Evolutionary conservation across 2,888 invertebrate species (phyloP).

Genomic region (Tetrapedia diversipes): DNA sequence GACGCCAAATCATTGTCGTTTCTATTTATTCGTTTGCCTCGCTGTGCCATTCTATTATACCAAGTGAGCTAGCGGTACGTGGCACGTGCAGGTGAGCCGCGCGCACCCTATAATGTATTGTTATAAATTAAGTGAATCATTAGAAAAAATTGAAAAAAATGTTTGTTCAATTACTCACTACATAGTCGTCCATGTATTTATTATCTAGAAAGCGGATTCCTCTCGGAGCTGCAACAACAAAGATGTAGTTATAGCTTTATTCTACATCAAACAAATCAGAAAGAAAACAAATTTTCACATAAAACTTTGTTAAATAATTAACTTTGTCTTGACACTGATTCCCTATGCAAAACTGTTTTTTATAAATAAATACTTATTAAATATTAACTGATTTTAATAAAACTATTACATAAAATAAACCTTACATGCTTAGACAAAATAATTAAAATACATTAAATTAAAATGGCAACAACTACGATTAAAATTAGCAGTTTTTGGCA

Average conservation of each 20-base stretch:
- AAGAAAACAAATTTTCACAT: background rate
- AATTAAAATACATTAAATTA: background rate
- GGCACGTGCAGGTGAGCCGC: conserved; percentile 80
- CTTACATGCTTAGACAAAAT: conserved; percentile 21
- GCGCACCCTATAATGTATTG: conserved; percentile 76
- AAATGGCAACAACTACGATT: conserved; percentile 12
- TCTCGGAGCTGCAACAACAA: conserved; percentile 75
- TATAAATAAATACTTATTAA: background rate
- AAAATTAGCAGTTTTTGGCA: background rate
- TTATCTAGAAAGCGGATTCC: conserved; percentile 80
- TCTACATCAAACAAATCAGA: background rate
- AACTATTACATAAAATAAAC: conserved; percentile 24
- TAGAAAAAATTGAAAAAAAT: background rate
- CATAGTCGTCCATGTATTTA: conserved; percentile 84
- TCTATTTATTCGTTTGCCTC: conserved; percentile 90
- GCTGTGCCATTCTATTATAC: conserved; percentile 88
- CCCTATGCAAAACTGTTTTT: conserved; percentile 11
- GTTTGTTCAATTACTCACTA: conserved; percentile 83
- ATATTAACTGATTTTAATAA: conserved; percentile 5
- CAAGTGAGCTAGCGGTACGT: conserved; percentile 80
- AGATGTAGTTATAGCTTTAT: conserved; percentile 4
- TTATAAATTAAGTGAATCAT: conserved; percentile 5
- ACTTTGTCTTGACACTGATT: conserved; percentile 5
- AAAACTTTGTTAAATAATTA: conserved; percentile 3
- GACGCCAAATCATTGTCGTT: conserved; percentile 87